Base-by-base conservation (phyloP, 2,888 invertebrate species). In the Dolomedes plantarius region DNA sequence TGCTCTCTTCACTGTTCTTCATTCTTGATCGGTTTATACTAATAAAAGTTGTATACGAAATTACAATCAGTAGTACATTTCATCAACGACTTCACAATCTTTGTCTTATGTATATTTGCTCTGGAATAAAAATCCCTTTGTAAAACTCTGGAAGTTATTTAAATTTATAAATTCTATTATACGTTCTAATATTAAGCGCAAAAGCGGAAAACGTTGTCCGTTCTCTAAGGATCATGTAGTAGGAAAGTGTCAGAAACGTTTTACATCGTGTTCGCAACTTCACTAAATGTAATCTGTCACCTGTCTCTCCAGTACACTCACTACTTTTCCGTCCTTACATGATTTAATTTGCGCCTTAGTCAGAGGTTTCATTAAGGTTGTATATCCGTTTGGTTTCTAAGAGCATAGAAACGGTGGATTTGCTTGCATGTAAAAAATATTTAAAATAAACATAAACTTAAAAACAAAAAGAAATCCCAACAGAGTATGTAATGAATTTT, bases 251-350 rank as follows among this genome's bases (percentile, higher is more conserved):
- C 83, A 83, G 77, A 77, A 83, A 77, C 68, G 73, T 72, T 83
- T 41, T 67, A 50, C 67, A 29, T 65, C 64, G 71, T 50, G 46
- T 77, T 72, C 67, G 36, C 46, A 83, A 83, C 77, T 77, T 73
- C 77, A 72, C 72, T 77, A 83, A 83, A 83, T 83, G 67, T 56
- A 73, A 83, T 83, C 50, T 83, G 83, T 83, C 83, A 77, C 71
- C 73, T 83, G 76, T 83, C 77, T 83, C 77, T 50, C 73, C 36
- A 31, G 29, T 36, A 65, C 56, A 39, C 74, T 65, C 68, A 39
- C 68, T 29, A 68, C 68, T 73, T 83, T 83, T 65, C 71, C 67
- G 39, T 39, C 71, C 77, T 65, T 72, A 77, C 83, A 77, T 83
- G 77, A 83, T 83, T 83, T 83, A 77, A 83, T 83, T 83, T 83